Percentiles rank a stretch among this genome's conserved stretches.
Conservation (phyloP, 2,888 invertebrate species). For the Thera obeliscata region DNA sequence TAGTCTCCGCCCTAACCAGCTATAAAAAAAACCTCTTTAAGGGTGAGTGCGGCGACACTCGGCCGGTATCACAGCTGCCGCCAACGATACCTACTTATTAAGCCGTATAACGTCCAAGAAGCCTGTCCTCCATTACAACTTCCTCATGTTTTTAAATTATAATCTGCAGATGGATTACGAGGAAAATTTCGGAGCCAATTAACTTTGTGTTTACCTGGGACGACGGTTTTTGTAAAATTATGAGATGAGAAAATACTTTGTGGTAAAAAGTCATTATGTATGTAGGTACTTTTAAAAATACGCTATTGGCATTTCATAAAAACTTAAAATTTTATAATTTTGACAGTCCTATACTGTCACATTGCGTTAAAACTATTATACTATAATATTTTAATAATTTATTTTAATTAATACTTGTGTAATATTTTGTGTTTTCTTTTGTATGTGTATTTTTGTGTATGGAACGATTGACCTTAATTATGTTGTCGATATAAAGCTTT, state of each 20-base stretch:
- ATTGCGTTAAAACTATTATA: too few species aligned
- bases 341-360: too few species aligned
- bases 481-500: too few species aligned
- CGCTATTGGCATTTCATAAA: too few species aligned
- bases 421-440: too few species aligned
- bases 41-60: constrained; percentile 80
- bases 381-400: too few species aligned
- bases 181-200: constrained; percentile 58
- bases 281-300: too few species aligned
- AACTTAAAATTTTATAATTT: too few species aligned
- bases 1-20: constrained; percentile 50
- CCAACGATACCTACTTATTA: constrained; percentile 82
- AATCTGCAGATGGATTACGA: constrained; percentile 67
- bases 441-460: too few species aligned
- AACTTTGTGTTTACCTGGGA: constrained; percentile 48
- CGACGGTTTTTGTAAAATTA: constrained; percentile 32
- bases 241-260: constrained; percentile 33
- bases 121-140: constrained; percentile 64
- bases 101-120: constrained; percentile 70
- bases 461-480: too few species aligned
- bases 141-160: constrained; percentile 79
- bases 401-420: too few species aligned
- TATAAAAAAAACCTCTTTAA: constrained; percentile 64
- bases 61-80: constrained; percentile 82
- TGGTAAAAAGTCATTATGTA: not conserved